These are phyloP conservation scores for Hirudo medicinalis DNA, from an alignment of 1,140 invertebrate species.

Conservation along the genomic window DNA sequence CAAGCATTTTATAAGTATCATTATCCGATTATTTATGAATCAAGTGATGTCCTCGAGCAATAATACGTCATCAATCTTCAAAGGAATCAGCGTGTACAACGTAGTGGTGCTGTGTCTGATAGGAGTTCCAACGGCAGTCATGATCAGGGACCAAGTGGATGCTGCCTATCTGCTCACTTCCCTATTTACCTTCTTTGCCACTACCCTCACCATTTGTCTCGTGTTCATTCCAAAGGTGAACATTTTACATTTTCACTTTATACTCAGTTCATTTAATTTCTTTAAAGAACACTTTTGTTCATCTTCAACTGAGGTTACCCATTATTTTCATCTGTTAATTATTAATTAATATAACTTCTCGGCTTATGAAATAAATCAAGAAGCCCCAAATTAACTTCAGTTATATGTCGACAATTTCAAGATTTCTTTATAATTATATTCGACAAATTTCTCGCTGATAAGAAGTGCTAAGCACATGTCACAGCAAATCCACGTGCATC, in stretches of 20 bases:
- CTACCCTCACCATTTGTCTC: slow-evolving; percentile 21
- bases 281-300: background rate
- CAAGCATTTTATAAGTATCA: too few relatives aligned
- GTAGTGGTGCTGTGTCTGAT: slow-evolving; percentile 89
- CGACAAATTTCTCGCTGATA: background rate
- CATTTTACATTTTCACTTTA: too few relatives aligned
- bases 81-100: slow-evolving; percentile 77
- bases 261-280: too few relatives aligned
- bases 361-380: background rate
- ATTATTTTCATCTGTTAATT: too few relatives aligned
- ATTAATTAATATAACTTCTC: background rate
- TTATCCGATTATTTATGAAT: too few relatives aligned
- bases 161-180: slow-evolving; percentile 22
- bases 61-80: background rate
- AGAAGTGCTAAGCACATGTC: background rate
- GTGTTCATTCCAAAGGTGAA: slow-evolving; percentile 23
- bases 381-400: background rate
- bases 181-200: slow-evolving; percentile 23
- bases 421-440: background rate
- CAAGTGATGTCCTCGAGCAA: too few relatives aligned
- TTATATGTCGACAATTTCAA: background rate
- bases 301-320: too few relatives aligned
- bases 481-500: background rate
- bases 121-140: slow-evolving; percentile 75
- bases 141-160: slow-evolving; percentile 46